Conservation (phyloP, 1,140 invertebrate genomes). For the Phymastichus coffea region DNA sequence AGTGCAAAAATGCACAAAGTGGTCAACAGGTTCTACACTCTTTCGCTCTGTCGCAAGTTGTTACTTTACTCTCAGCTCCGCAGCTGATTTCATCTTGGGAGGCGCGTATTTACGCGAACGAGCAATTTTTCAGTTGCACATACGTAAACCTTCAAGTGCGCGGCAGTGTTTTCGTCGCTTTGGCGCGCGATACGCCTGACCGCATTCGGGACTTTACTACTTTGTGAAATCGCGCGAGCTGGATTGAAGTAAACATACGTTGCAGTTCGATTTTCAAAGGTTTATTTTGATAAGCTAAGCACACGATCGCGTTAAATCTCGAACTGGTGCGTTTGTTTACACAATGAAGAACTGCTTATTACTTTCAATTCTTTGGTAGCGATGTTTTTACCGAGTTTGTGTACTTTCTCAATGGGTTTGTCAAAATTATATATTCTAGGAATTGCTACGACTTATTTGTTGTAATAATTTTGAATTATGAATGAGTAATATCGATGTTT, state of each 20-base stretch:
- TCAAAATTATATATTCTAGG: too few relatives aligned
- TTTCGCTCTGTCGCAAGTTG: neutral
- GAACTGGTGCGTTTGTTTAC: slow-evolving; percentile 3
- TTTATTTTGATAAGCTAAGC: neutral
- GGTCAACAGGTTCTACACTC: neutral
- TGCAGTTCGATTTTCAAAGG: neutral
- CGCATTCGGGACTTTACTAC: neutral
- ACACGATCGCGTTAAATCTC: too few relatives aligned
- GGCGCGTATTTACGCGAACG: too few relatives aligned
- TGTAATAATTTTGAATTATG: too few relatives aligned
- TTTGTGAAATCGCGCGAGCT: neutral
- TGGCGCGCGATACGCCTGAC: neutral
- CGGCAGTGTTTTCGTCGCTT: neutral
- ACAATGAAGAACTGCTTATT: neutral
- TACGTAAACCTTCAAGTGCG: neutral
- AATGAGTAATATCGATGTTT: too few relatives aligned
- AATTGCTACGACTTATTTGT: too few relatives aligned
- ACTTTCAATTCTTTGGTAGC: too few relatives aligned
- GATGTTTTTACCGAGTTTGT: too few relatives aligned
- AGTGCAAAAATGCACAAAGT: neutral
- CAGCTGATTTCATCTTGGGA: neutral
- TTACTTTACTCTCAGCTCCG: neutral
- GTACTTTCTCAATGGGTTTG: too few relatives aligned
- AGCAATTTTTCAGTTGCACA: too few relatives aligned
- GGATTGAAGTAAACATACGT: neutral